Percentiles rank a stretch among this genome's conserved stretches.
These are phyloP conservation scores for Cyanoliseus patagonus DNA, from an alignment of 2,113 vertebrate genomes.

Conservation along the genomic window DNA sequence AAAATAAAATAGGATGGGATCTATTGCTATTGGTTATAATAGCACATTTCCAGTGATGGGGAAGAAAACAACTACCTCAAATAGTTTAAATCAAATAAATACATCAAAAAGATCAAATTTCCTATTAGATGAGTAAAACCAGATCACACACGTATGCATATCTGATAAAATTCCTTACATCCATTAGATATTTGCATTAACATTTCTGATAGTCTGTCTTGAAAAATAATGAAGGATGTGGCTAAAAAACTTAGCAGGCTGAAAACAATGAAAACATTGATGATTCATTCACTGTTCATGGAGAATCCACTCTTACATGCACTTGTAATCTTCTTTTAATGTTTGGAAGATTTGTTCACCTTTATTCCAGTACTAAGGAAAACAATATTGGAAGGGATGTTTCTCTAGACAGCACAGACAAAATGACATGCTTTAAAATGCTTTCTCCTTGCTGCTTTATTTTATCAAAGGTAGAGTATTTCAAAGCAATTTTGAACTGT, in stretches of 20 bases:
- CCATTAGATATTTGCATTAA: background rate
- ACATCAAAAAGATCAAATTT: background rate
- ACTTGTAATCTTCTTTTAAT: background rate
- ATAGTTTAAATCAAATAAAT: background rate
- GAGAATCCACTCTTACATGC: background rate
- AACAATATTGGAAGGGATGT: background rate
- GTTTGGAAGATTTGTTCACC: background rate
- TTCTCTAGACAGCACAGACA: background rate
- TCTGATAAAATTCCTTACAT: background rate
- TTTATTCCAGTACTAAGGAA: background rate
- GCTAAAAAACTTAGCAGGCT: background rate
- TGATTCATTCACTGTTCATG: background rate
- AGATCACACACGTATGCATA: background rate
- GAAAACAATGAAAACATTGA: slow-evolving; percentile 9
- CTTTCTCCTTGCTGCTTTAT: background rate
- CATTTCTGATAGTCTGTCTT: background rate
- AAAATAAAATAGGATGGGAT: background rate
- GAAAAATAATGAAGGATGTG: background rate
- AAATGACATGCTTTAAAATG: background rate
- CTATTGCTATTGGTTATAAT: background rate
- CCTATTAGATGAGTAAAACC: background rate
- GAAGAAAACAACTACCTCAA: background rate
- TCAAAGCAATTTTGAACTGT: background rate
- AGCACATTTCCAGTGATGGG: fast-evolving
- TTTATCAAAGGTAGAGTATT: background rate